These are phyloP conservation scores for Coelinius sp. DNA, from an alignment of 2,888 invertebrate species.

Conservation along the genomic window DNA sequence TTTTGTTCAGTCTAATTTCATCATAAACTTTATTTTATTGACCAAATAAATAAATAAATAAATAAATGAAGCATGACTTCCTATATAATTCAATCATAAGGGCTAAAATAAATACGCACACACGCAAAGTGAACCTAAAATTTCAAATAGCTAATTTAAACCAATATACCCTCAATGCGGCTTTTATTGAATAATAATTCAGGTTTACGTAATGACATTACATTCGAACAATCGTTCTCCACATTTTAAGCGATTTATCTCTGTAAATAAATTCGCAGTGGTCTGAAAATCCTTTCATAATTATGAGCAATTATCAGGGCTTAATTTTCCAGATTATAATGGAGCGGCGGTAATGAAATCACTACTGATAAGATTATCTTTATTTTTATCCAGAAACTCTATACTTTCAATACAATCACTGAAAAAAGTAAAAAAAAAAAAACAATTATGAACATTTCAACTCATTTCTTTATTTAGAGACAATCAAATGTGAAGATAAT, in stretches of 20 bases:
- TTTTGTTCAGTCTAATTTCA: no score
- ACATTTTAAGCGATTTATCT: background rate
- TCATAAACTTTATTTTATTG: background rate
- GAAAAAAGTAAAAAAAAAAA: no score
- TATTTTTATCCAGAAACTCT: background rate
- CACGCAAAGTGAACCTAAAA: background rate
- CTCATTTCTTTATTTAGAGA: background rate
- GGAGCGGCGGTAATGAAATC: background rate
- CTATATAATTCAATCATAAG: conserved; percentile 4
- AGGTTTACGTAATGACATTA: background rate
- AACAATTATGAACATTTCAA: no score
- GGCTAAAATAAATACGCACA: conserved; percentile 19
- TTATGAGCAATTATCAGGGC: background rate
- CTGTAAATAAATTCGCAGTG: background rate
- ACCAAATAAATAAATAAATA: background rate
- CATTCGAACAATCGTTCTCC: background rate
- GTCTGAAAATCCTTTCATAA: background rate
- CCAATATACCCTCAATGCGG: no score
- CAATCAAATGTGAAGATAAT: background rate
- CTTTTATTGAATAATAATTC: background rate
- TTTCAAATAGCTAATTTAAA: no score
- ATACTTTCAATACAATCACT: background rate
- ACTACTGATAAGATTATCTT: background rate
- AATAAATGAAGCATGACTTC: background rate
- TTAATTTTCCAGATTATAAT: background rate